A percentile compares a stretch with the other conserved stretches of the same genome.
Conservation (phyloP, 2,797 vertebrate genomes). For the Tragelaphus eurycerus region DNA sequence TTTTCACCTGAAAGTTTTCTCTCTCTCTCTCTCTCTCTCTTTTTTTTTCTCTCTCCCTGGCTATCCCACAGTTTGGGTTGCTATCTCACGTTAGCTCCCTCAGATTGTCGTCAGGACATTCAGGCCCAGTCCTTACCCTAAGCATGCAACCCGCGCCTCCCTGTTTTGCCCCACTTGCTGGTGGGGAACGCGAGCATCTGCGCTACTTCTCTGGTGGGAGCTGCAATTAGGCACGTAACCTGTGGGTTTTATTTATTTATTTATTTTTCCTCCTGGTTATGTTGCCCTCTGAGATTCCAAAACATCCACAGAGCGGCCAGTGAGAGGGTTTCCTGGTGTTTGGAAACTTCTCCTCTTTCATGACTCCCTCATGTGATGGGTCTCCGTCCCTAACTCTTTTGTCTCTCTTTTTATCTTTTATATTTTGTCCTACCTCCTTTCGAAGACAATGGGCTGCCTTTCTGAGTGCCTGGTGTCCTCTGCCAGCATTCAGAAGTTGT, state of each 20-base stretch:
- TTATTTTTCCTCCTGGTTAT: neutral
- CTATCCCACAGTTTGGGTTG: neutral
- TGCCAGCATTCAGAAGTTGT: neutral
- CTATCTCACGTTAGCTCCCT: neutral
- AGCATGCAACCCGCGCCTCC: rapidly evolving
- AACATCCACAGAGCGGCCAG: neutral
- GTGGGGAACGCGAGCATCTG: rapidly evolving
- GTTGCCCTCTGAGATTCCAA: neutral
- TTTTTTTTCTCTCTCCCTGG: neutral
- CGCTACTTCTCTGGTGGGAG: neutral
- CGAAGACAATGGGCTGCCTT: neutral
- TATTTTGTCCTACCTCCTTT: neutral
- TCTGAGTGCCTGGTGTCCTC: neutral
- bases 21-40: neutral
- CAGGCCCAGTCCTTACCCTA: neutral
- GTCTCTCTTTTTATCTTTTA: neutral
- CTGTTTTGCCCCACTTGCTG: neutral
- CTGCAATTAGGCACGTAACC: neutral
- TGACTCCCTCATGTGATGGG: neutral
- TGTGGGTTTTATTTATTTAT: neutral
- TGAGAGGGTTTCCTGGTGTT: neutral
- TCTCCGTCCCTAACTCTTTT: neutral
- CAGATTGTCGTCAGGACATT: neutral
- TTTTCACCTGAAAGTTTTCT: neutral
- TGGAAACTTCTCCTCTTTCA: neutral